Base-by-base conservation (phyloP, 1,140 invertebrate species). In the Papilio aristodemus region DNA sequence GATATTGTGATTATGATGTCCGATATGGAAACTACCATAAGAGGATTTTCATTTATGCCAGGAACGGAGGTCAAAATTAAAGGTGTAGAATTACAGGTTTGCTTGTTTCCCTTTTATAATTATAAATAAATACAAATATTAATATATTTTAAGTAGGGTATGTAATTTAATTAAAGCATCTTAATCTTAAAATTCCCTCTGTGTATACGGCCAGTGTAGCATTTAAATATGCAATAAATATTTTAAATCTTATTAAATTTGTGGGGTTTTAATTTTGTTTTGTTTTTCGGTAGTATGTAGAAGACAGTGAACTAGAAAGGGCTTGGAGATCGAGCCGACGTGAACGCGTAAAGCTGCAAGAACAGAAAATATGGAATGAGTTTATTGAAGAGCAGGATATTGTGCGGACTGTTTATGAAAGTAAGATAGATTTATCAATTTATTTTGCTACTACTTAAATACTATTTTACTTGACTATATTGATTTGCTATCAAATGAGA, bases 371-470 rank as follows among this genome's bases (percentile, higher is more conserved):
- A 58, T 91, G 87, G 87, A 80, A 87, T 17, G 81, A 89, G 22
- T 91, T 89, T 73, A 77, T 89, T 0, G 79, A 87, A 19, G 89
- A 91, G 32, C 74, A 83, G 67, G 89, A 91, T 71, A 69, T 87
- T 17, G 78, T 89, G 0, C 76, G 66, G 4, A 76, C 62, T 37
- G 70, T 88, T 11, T 86, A 74, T 68, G 76, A 78, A 77, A 85
- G 88, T 90, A 75, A 69, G n/a, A 50, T 22, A 8, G 10, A n/a
- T 37, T 37, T 43, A 46, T 46, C 69, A 13, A 46, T 54, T 36
- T 17, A 39, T 36, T 58, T 27, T n/a, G n/a, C n/a, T n/a, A n/a
- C n/a, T n/a, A n/a, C n/a, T n/a, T n/a, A n/a, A n/a, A n/a, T n/a
- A n/a, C n/a, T n/a, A n/a, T n/a, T n/a, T n/a, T n/a, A n/a, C n/a